Conservation (phyloP, 2,797 vertebrate species). For the Graptemys geographica region DNA sequence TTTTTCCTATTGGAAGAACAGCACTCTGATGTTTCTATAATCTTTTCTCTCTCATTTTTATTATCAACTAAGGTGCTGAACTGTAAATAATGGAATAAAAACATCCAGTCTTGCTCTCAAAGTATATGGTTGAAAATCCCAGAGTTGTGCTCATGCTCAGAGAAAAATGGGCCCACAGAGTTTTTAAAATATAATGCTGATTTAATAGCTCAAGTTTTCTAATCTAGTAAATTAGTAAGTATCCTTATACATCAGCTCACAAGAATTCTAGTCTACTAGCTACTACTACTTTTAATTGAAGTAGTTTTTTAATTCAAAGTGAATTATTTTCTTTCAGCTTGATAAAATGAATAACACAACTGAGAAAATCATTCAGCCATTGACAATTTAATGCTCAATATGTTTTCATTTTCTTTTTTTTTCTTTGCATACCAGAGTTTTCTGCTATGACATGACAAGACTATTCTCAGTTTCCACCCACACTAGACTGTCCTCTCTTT, state of each 20-base stretch:
- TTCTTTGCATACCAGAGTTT: constrained; percentile 67
- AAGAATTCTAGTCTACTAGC: background rate
- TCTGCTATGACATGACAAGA: constrained; percentile 74
- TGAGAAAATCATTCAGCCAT: constrained; percentile 61
- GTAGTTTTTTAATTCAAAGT: constrained; percentile 59
- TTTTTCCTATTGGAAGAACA: background rate
- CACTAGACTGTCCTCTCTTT: constrained; percentile 75
- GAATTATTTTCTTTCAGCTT: constrained; percentile 48
- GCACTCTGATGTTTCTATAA: background rate
- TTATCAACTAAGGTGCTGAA: background rate
- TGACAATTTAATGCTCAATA: constrained; percentile 72
- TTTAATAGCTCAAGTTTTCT: background rate
- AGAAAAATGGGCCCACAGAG: background rate
- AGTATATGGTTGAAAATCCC: background rate
- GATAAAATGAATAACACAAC: constrained; percentile 31
- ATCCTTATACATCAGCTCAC: background rate
- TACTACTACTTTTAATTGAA: background rate
- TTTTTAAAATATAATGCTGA: background rate
- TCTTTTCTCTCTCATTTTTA: rapidly evolving
- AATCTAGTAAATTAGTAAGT: background rate
- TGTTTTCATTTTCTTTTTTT: constrained; percentile 35
- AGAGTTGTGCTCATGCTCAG: rapidly evolving
- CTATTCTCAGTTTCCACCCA: constrained; percentile 79
- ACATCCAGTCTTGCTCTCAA: background rate
- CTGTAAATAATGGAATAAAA: background rate